phyloP scores from a whole-genome alignment of 2,113 vertebrate species.

The Oreocharis arfaki region DNA sequence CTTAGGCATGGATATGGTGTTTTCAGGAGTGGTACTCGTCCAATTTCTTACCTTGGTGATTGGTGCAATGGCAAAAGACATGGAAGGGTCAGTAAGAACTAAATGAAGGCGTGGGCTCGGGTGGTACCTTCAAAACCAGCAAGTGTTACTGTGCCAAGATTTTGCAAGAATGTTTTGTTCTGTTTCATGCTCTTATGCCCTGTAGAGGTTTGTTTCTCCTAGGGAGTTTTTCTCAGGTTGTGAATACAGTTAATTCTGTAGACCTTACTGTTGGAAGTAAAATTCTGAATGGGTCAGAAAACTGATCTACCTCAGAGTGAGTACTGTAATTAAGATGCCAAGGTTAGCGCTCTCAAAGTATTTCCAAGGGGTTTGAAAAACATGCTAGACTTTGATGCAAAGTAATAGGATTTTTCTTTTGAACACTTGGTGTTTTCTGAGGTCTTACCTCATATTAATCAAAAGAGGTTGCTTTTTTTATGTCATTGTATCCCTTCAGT shows the following conservation, averaged over 20 bases:
- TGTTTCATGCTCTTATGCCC: accelerated
- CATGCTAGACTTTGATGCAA: neutral
- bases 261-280: neutral
- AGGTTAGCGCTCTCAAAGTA: neutral
- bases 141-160: neutral
- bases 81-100: constrained; percentile 77
- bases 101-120: neutral
- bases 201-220: neutral
- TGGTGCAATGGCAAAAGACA: constrained; percentile 84
- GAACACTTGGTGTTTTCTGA: neutral
- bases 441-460: neutral
- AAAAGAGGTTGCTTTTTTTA: neutral
- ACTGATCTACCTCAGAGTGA: neutral
- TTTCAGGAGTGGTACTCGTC: constrained; percentile 67
- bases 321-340: neutral
- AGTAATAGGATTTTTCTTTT: neutral
- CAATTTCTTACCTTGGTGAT: constrained; percentile 78
- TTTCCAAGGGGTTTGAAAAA: neutral
- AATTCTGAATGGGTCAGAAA: neutral
- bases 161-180: neutral
- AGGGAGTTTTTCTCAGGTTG: neutral
- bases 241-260: neutral
- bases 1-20: constrained; percentile 82
- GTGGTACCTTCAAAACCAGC: neutral
- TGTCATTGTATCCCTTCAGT: neutral